These are phyloP conservation scores for Drosophila cognata DNA, from an alignment of 2,888 invertebrate species.

Conservation along the genomic window DNA sequence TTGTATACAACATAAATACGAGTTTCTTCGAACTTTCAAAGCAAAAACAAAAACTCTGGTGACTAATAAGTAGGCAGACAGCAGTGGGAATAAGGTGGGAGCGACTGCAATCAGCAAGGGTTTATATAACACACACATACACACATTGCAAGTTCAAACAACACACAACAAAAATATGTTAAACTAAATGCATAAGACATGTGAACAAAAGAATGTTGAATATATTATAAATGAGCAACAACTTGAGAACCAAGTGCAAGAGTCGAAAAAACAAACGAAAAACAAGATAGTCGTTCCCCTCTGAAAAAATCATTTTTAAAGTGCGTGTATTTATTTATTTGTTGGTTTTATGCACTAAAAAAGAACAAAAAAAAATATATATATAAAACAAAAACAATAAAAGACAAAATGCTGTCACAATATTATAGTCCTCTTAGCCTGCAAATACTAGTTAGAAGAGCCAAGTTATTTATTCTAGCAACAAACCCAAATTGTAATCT, in stretches of 20 bases:
- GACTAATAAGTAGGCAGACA: constrained; percentile 43
- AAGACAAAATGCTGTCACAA: constrained; percentile 62
- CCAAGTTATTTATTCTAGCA: constrained; percentile 65
- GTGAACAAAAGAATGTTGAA: constrained; percentile 24
- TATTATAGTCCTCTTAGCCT: constrained; percentile 43
- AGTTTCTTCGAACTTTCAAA: constrained; percentile 62
- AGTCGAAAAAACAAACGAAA: not conserved
- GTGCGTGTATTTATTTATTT: constrained; percentile 78
- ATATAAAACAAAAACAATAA: constrained; percentile 24
- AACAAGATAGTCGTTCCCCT: constrained; percentile 23
- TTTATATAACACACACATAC: constrained; percentile 1
- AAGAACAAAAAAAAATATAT: constrained; percentile 6
- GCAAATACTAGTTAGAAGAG: constrained; percentile 53
- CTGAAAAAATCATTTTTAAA: constrained; percentile 45
- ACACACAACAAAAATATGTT: constrained; percentile 15
- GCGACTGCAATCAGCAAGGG: constrained; percentile 9
- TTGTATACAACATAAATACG: constrained; percentile 67
- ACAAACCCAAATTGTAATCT: constrained; percentile 45
- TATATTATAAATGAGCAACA: constrained; percentile 24
- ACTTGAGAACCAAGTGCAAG: constrained; percentile 4
- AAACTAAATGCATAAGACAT: constrained; percentile 24
- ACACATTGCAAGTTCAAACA: constrained; percentile 8
- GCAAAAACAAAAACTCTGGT: constrained; percentile 48
- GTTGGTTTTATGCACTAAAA: constrained; percentile 72
- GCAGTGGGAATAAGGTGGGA: not conserved